These are phyloP conservation scores for Manacus vitellinus DNA, from an alignment of 2,113 vertebrate species.

Conservation along the genomic window DNA sequence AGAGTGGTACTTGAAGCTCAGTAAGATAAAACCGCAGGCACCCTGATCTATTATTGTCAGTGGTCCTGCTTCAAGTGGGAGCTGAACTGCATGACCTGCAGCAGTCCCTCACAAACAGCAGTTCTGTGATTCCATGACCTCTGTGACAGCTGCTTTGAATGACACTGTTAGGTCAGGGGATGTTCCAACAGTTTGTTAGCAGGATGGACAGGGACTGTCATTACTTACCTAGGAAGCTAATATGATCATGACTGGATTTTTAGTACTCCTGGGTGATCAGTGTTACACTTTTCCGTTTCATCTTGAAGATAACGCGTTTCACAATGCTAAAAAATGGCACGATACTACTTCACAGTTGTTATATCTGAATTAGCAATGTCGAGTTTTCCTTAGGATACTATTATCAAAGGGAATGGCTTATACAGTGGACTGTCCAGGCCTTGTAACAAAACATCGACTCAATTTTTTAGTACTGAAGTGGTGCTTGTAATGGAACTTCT, in stretches of 20 bases:
- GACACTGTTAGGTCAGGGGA: neutral
- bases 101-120: neutral
- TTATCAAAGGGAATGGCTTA: neutral
- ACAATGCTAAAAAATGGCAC: neutral
- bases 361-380: neutral
- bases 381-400: neutral
- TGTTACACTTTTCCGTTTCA: neutral
- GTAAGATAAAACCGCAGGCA: neutral
- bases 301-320: neutral
- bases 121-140: neutral
- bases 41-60: neutral
- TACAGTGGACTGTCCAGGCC: neutral
- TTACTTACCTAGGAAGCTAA: neutral
- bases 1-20: neutral
- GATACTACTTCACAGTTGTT: neutral
- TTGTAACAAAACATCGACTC: neutral
- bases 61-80: neutral
- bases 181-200: neutral
- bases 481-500: neutral
- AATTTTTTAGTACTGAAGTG: neutral
- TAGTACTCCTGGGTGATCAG: neutral
- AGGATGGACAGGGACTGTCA: neutral
- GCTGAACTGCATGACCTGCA: neutral
- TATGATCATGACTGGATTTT: neutral
- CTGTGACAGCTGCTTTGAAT: neutral